Conservation (phyloP, 2,113 vertebrate genomes). For the Semnornis frantzii region DNA sequence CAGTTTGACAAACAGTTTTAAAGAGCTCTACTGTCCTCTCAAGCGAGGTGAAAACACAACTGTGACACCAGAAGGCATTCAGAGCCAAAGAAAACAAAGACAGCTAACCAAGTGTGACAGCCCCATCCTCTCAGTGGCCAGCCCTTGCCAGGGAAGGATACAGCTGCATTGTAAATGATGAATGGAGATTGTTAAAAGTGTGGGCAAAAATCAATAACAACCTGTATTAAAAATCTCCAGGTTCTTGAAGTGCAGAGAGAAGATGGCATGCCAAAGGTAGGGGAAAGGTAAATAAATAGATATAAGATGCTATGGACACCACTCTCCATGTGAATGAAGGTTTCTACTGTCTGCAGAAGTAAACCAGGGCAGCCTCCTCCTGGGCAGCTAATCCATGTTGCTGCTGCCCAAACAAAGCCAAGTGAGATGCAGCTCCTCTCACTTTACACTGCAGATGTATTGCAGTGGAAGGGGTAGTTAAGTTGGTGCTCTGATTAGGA, state of each 20-base stretch:
- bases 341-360: neutral
- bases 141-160: neutral
- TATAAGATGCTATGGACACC: no score
- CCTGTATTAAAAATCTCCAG: neutral
- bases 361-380: neutral
- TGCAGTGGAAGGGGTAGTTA: neutral
- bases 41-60: neutral
- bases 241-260: neutral
- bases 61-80: neutral
- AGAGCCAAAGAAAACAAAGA: neutral
- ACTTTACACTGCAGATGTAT: neutral
- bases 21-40: neutral
- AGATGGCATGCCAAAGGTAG: neutral
- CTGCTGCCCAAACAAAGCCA: neutral
- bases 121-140: neutral
- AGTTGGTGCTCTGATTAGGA: neutral
- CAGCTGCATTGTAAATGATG: neutral
- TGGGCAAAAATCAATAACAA: neutral
- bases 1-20: neutral
- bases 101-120: neutral
- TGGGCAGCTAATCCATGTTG: rapidly evolving
- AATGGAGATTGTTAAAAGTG: neutral
- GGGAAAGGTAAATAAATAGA: neutral
- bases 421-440: neutral
- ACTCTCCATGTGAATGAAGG: neutral